Conservation (phyloP, 2,113 vertebrate species). For the Takifugu bimaculatus region DNA sequence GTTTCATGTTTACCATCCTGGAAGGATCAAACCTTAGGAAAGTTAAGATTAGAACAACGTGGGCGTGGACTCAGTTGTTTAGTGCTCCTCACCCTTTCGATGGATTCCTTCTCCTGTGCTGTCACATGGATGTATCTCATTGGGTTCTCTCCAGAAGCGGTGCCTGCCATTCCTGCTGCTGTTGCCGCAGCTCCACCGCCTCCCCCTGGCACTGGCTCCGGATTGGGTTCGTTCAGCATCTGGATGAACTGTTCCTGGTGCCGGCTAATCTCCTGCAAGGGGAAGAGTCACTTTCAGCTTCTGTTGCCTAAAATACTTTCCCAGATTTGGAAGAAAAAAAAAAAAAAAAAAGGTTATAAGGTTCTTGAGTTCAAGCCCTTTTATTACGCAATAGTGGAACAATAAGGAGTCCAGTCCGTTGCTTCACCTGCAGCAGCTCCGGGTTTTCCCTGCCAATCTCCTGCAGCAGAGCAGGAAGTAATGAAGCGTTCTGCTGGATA, state of each 20-base stretch:
- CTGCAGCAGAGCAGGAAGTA: constrained; percentile 90
- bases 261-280: constrained; percentile 87
- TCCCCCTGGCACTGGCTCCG: constrained; percentile 59
- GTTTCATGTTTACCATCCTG: background rate
- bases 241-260: constrained; percentile 97
- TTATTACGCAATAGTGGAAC: too few relatives aligned
- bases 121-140: constrained; percentile 98
- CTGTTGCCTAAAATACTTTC: background rate
- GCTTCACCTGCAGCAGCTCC: constrained; percentile 86
- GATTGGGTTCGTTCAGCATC: constrained; percentile 59
- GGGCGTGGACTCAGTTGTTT: background rate
- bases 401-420: too few relatives aligned
- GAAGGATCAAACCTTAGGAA: background rate
- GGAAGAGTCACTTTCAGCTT: background rate
- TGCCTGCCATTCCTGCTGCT: constrained; percentile 72
- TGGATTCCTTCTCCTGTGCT: constrained; percentile 97
- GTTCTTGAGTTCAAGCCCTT: too few relatives aligned
- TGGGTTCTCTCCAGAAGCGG: constrained; percentile 78
- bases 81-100: constrained; percentile 85
- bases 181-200: constrained; percentile 64
- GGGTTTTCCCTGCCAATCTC: constrained; percentile 96
- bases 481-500: constrained; percentile 93
- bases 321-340: background rate
- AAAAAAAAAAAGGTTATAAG: background rate
- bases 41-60: background rate